A percentile compares a stretch with the other conserved stretches of the same genome.
These are phyloP conservation scores for Ancistrus triradiatus DNA, from an alignment of 2,113 vertebrate genomes.

Conservation along the genomic window DNA sequence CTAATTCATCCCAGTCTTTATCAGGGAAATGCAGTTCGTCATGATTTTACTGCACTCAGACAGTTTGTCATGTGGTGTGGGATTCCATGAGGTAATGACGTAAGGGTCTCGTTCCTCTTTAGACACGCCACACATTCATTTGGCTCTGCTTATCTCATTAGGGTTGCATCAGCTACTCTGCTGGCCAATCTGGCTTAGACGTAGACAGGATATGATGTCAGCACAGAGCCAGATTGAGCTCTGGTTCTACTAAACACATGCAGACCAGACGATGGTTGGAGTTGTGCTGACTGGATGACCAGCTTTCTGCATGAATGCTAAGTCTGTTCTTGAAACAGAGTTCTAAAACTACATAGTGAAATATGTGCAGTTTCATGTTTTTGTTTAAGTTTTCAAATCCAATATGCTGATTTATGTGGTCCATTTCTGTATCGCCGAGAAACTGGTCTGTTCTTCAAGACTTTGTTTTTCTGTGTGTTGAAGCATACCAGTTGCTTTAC, in stretches of 20 bases:
- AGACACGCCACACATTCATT: constrained; percentile 53
- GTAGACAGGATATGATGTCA: constrained; percentile 53
- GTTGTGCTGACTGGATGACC: not conserved
- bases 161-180: constrained; percentile 56
- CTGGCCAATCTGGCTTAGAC: constrained; percentile 34
- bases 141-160: constrained; percentile 53
- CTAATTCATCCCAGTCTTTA: constrained; percentile 22
- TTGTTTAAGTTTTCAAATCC: too few relatives aligned
- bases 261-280: not conserved
- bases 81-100: constrained; percentile 56
- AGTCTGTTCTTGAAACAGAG: not conserved
- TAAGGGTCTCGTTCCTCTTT: constrained; percentile 54
- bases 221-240: constrained; percentile 40
- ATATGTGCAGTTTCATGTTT: too few relatives aligned
- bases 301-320: not conserved
- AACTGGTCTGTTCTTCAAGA: too few relatives aligned
- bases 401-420: too few relatives aligned
- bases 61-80: constrained; percentile 51
- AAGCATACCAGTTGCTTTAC: too few relatives aligned
- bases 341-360: too few relatives aligned
- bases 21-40: constrained; percentile 25
- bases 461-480: too few relatives aligned
- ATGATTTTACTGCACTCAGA: constrained; percentile 56
- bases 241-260: not conserved
- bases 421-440: too few relatives aligned